Percentiles rank a stretch among this genome's conserved stretches.
These are phyloP conservation scores for Microplitis deprimator DNA, from an alignment of 2,888 invertebrate genomes.

Conservation along the genomic window DNA sequence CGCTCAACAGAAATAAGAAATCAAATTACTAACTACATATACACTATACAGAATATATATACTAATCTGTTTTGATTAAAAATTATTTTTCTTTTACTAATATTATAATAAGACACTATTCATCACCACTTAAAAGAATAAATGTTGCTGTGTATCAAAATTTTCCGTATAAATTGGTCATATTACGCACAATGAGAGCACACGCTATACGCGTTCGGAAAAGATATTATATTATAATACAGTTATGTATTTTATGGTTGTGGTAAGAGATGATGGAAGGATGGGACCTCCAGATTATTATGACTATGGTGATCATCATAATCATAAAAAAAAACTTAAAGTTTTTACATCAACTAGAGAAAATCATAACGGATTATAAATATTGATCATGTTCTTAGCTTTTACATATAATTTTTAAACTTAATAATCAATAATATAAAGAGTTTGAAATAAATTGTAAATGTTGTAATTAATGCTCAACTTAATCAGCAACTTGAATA, in stretches of 20 bases:
- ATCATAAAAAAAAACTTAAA: too few species aligned
- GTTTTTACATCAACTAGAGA: too few species aligned
- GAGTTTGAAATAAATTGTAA: too few species aligned
- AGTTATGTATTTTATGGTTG: constrained; percentile 59
- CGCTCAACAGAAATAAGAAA: too few species aligned
- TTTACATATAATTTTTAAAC: too few species aligned
- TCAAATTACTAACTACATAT: background rate
- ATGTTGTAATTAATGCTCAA: too few species aligned
- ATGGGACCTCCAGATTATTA: constrained; percentile 53
- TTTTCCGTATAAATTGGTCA: constrained; percentile 42
- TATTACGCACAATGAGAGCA: constrained; percentile 48
- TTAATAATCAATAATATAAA: too few species aligned
- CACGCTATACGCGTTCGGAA: constrained; percentile 48
- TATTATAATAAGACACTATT: constrained; percentile 35
- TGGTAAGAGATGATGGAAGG: constrained; percentile 31
- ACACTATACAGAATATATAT: background rate
- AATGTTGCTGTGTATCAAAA: constrained; percentile 26
- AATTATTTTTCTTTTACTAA: constrained; percentile 27
- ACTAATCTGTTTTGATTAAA: too few species aligned
- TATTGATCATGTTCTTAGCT: too few species aligned
- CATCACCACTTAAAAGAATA: constrained; percentile 34
- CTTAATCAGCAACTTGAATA: too few species aligned
- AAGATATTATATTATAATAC: constrained; percentile 53
- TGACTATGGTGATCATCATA: too few species aligned
- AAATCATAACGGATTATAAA: too few species aligned